phyloP scores from a whole-genome alignment of 2,888 invertebrate species.

The Nephrotoma flavescens region DNA sequence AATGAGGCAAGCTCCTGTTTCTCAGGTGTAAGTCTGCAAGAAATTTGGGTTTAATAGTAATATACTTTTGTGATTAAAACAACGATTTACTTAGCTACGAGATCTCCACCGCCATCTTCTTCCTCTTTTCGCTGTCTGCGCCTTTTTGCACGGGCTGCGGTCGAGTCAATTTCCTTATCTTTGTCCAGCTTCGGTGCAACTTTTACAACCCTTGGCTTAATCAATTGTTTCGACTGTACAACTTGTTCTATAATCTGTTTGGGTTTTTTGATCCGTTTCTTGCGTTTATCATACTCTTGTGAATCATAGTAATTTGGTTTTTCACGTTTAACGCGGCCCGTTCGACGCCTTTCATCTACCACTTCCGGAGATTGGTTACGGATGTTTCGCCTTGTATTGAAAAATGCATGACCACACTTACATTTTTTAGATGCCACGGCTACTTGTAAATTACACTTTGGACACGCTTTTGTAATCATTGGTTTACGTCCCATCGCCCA shows the following conservation, averaged over 20 bases:
- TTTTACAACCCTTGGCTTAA: conserved; percentile 1
- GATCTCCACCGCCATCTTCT: conserved; percentile 31
- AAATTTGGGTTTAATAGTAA: not conserved
- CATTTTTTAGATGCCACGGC: conserved; percentile 76
- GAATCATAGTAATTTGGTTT: conserved; percentile 76
- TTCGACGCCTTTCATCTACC: conserved; percentile 40
- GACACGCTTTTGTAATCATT: conserved; percentile 62
- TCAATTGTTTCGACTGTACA: not conserved
- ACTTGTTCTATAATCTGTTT: not conserved
- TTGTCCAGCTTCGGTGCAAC: conserved; percentile 20
- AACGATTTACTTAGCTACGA: conserved; percentile 17
- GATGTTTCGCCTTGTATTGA: conserved; percentile 42
- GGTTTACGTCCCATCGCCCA: not conserved
- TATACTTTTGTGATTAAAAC: not conserved
- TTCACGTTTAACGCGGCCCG: conserved; percentile 56
- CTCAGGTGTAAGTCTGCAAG: conserved; percentile 34
- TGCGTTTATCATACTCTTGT: conserved; percentile 63
- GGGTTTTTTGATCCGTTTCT: conserved; percentile 25
- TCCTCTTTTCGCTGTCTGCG: conserved; percentile 29
- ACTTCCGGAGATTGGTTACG: conserved; percentile 9
- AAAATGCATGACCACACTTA: conserved; percentile 69
- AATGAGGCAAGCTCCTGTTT: conserved; percentile 57
- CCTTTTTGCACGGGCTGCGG: conserved; percentile 23
- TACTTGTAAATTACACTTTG: conserved; percentile 59
- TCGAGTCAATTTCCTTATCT: conserved; percentile 35